These are phyloP conservation scores for Cantharis flavilabris DNA, from an alignment of 2,888 invertebrate genomes.

Conservation along the genomic window DNA sequence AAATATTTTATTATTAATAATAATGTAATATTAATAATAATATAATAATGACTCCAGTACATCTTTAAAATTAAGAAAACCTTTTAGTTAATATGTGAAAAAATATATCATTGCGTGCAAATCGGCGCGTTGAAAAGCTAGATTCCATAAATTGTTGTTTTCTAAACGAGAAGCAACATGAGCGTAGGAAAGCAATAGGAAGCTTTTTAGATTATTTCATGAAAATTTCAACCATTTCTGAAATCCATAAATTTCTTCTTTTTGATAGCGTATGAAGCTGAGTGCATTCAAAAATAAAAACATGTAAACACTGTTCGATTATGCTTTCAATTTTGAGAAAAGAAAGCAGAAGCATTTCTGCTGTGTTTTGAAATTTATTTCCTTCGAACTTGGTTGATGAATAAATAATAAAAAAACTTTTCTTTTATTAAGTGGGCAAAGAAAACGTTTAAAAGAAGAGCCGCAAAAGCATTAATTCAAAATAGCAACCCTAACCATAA, in stretches of 20 bases:
- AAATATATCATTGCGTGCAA: neutral
- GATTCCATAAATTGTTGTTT: neutral
- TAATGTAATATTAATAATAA: no score
- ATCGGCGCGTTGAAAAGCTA: neutral
- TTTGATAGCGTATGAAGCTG: neutral
- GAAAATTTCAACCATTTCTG: neutral
- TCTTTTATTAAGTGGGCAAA: neutral
- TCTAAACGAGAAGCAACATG: neutral
- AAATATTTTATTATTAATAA: no score
- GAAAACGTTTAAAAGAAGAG: neutral
- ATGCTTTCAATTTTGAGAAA: neutral
- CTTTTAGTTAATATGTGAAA: no score
- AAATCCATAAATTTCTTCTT: neutral
- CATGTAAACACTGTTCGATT: neutral
- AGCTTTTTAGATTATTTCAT: neutral
- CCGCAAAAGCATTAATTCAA: slow-evolving; percentile 7
- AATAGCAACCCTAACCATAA: slow-evolving; percentile 44
- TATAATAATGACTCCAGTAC: no score
- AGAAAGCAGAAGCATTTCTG: neutral
- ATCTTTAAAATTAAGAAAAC: no score
- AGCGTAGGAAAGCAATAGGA: neutral
- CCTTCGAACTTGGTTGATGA: neutral
- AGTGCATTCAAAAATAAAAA: neutral
- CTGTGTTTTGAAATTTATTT: neutral
- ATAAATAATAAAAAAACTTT: neutral